phyloP scores from a whole-genome alignment of 1,140 invertebrate genomes.

The Solenopsis invicta region DNA sequence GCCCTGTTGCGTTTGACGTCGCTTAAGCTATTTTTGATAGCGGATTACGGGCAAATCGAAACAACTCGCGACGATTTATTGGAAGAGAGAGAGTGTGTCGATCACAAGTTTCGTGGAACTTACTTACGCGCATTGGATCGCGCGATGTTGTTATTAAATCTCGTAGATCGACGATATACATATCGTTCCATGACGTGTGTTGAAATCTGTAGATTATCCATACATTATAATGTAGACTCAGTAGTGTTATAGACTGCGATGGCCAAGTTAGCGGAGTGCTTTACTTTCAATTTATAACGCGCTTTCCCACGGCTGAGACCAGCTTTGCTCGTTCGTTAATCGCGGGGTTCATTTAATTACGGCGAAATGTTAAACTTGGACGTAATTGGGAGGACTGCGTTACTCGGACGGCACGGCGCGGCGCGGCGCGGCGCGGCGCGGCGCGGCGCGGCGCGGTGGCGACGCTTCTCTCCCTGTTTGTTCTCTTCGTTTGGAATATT shows the following conservation, averaged over 20 bases:
- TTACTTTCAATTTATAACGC: slow-evolving; percentile 74
- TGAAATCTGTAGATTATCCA: slow-evolving; percentile 3
- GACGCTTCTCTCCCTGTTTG: slow-evolving; percentile 28
- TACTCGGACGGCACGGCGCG: no score
- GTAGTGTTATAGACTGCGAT: background rate
- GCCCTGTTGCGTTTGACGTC: slow-evolving; percentile 9
- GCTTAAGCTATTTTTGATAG: slow-evolving; percentile 22
- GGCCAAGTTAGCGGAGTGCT: slow-evolving; percentile 53
- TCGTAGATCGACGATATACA: background rate
- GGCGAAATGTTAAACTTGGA: slow-evolving; percentile 72
- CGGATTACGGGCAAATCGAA: slow-evolving; percentile 16
- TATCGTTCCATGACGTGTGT: background rate
- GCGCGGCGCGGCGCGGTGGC: slow-evolving; percentile 4
- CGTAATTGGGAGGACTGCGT: slow-evolving; percentile 71
- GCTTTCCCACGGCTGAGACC: slow-evolving; percentile 39
- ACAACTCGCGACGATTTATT: background rate
- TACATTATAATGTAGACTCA: background rate
- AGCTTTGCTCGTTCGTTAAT: slow-evolving; percentile 71
- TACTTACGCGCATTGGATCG: background rate
- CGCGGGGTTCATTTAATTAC: slow-evolving; percentile 71
- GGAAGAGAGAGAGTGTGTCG: background rate
- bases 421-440: no score
- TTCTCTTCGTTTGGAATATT: slow-evolving; percentile 50
- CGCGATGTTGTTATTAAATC: slow-evolving; percentile 34
- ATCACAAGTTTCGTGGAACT: background rate